A percentile compares a stretch with the other conserved stretches of the same genome.
phyloP scores from a whole-genome alignment of 2,797 vertebrate species.

The Alosa sapidissima region DNA sequence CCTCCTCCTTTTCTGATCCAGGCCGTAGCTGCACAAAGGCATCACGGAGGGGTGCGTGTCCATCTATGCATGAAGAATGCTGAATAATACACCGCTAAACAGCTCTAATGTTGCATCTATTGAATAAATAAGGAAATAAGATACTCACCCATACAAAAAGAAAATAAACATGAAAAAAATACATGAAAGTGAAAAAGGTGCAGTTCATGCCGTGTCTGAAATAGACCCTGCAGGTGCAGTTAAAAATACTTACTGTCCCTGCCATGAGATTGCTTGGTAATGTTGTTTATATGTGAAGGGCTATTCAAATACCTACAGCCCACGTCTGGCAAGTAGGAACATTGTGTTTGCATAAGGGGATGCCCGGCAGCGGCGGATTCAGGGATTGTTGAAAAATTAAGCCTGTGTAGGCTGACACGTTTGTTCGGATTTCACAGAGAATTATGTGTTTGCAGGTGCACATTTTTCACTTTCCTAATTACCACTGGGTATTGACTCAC shows the following conservation, averaged over 20 bases:
- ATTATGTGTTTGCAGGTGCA: constrained; percentile 9
- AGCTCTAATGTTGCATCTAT: background rate
- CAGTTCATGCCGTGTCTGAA: background rate
- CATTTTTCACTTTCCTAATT: constrained; percentile 32
- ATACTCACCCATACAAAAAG: background rate
- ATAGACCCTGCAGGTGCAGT: background rate
- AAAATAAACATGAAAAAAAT: background rate
- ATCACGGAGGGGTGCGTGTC: background rate
- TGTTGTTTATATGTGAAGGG: background rate
- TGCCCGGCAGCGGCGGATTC: constrained; percentile 10
- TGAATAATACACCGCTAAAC: background rate
- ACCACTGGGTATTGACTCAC: constrained; percentile 20
- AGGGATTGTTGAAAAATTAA: constrained; percentile 29
- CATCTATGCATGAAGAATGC: constrained; percentile 1
- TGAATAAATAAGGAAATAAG: background rate
- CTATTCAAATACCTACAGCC: background rate
- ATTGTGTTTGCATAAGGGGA: constrained; percentile 23
- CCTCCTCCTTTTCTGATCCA: background rate
- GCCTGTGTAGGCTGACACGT: background rate
- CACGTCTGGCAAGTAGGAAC: background rate
- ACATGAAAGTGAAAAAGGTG: background rate
- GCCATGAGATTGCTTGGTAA: background rate
- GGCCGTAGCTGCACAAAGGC: background rate
- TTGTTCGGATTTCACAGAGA: constrained; percentile 25
- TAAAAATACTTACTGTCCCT: background rate